These are phyloP conservation scores for Hypomesus transpacificus DNA, from an alignment of 2,113 vertebrate species.

Conservation along the genomic window DNA sequence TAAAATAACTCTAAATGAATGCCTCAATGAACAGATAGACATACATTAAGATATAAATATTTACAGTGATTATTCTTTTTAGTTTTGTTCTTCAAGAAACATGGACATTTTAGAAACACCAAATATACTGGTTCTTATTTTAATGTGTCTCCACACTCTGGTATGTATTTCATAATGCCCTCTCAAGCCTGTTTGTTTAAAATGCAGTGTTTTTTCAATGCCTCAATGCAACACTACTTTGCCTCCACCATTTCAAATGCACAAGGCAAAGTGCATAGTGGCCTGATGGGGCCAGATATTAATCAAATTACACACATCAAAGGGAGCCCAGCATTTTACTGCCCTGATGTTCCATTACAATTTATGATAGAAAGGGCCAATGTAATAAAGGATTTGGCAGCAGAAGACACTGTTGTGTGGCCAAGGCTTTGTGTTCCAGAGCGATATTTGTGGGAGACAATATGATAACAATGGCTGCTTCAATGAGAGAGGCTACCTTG, in stretches of 20 bases:
- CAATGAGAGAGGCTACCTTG: not conserved
- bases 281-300: slow-evolving; percentile 79
- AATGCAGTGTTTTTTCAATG: slow-evolving; percentile 69
- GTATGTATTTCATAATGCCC: slow-evolving; percentile 47
- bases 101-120: not conserved
- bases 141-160: slow-evolving; percentile 62
- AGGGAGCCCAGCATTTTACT: slow-evolving; percentile 67
- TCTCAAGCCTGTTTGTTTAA: slow-evolving; percentile 61
- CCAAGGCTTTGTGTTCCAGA: slow-evolving; percentile 69
- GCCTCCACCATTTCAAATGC: slow-evolving; percentile 80
- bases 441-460: slow-evolving; percentile 36
- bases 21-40: too few relatives aligned
- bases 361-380: slow-evolving; percentile 70
- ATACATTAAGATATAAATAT: too few relatives aligned
- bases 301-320: slow-evolving; percentile 88
- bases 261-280: slow-evolving; percentile 83
- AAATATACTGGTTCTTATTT: slow-evolving; percentile 44
- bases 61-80: too few relatives aligned
- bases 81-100: too few relatives aligned
- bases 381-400: slow-evolving; percentile 75
- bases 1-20: too few relatives aligned
- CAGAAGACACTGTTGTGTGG: slow-evolving; percentile 70
- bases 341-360: slow-evolving; percentile 70
- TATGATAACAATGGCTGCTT: slow-evolving; percentile 16
- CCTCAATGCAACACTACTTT: slow-evolving; percentile 72